Conservation (phyloP, 92 coral and sea anemone genomes). For the Epizoanthus rinbou region DNA sequence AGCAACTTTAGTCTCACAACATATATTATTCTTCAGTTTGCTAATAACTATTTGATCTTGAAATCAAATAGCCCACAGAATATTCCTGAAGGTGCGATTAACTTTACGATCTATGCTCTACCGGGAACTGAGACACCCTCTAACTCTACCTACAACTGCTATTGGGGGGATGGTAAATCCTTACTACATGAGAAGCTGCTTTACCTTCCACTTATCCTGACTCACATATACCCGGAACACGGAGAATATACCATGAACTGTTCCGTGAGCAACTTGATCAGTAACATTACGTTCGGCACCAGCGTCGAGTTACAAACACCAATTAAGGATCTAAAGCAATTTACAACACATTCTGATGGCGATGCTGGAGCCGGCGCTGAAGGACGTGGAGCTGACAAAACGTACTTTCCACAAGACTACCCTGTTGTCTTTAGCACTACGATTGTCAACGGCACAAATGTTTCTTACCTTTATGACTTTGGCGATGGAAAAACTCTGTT, state of each 20-base stretch:
- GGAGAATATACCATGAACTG: conserved; percentile 71
- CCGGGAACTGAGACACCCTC: conserved; percentile 70
- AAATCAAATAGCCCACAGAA: conserved; percentile 73
- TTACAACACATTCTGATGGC: conserved; percentile 67
- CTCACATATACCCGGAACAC: conserved; percentile 50
- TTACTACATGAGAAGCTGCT: conserved; percentile 31
- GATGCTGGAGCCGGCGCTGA: conserved; percentile 68
- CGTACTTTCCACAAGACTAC: conserved; percentile 69
- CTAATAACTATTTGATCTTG: conserved; percentile 53
- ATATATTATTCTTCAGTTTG: conserved; percentile 59
- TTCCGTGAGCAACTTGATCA: conserved; percentile 60
- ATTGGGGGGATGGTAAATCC: conserved; percentile 67
- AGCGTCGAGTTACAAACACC: conserved; percentile 78
- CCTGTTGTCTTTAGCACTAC: conserved; percentile 52
- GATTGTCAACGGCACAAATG: conserved; percentile 83
- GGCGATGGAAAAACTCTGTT: conserved; percentile 59
- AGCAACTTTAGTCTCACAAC: conserved; percentile 51
- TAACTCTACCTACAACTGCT: conserved; percentile 59
- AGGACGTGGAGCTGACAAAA: conserved; percentile 64
- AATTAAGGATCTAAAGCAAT: conserved; percentile 36
- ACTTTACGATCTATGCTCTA: conserved; percentile 49
- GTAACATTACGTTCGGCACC: conserved; percentile 39
- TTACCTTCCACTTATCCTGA: conserved; percentile 40
- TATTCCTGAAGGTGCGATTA: conserved; percentile 74
- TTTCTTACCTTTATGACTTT: conserved; percentile 67